A percentile compares a stretch with the other conserved stretches of the same genome.
These are phyloP conservation scores for Cryptoprocta ferox DNA, from an alignment of 2,797 vertebrate species.

Conservation along the genomic window DNA sequence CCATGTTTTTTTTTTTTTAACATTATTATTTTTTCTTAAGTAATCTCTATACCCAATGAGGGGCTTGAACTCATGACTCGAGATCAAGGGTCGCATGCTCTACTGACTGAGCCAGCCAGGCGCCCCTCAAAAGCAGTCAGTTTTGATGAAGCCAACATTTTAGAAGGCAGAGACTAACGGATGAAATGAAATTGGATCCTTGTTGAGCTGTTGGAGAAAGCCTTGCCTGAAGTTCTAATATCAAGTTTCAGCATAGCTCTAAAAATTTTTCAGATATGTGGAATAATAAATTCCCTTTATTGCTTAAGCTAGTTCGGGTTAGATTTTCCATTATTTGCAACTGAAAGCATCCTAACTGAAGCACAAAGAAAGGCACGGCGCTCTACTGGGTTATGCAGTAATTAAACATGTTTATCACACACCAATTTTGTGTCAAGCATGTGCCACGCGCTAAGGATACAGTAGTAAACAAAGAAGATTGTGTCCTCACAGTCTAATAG, in stretches of 20 bases:
- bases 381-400: neutral
- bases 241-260: neutral
- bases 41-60: neutral
- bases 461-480: neutral
- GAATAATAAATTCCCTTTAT: neutral
- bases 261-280: neutral
- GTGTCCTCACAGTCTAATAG: neutral
- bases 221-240: neutral
- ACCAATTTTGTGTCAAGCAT: neutral
- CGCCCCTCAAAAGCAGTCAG: neutral
- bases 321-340: neutral
- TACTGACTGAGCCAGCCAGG: neutral
- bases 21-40: neutral
- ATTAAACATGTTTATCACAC: neutral
- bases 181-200: neutral
- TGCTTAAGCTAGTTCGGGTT: neutral
- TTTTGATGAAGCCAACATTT: neutral
- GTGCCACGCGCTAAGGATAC: neutral
- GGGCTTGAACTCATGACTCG: neutral
- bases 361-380: neutral
- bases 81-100: neutral
- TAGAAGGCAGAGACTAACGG: neutral
- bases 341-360: neutral
- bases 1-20: neutral
- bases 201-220: neutral